phyloP scores from a whole-genome alignment of 2,113 vertebrate genomes.

The Petromus typicus region DNA sequence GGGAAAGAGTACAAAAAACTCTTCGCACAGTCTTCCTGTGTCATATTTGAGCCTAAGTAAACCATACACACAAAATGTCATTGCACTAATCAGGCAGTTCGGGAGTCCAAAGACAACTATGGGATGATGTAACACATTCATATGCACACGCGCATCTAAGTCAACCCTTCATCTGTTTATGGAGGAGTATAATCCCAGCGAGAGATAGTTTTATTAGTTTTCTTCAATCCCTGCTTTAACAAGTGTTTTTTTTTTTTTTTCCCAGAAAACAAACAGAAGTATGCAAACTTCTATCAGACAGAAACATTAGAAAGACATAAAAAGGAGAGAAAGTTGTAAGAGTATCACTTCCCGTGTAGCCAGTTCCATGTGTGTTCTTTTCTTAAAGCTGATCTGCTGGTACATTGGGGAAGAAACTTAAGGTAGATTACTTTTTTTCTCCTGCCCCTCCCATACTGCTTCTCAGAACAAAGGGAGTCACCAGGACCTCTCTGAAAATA shows the following conservation, averaged over 20 bases:
- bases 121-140: neutral
- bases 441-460: neutral
- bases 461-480: neutral
- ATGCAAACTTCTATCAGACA: neutral
- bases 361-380: neutral
- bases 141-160: neutral
- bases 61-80: neutral
- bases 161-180: neutral
- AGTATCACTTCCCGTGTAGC: neutral
- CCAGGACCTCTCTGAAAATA: neutral
- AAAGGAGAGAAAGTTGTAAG: neutral
- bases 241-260: neutral
- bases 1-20: neutral
- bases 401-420: neutral
- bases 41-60: conserved; percentile 8
- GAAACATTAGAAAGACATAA: conserved; percentile 8
- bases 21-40: neutral
- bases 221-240: neutral
- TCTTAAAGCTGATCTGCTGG: neutral
- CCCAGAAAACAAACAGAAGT: neutral
- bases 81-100: neutral
- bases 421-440: neutral
- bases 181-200: neutral
- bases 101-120: neutral
- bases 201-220: neutral